Evolutionary conservation across 2,797 vertebrate genomes (phyloP).

Genomic region (Halcyon badia): DNA sequence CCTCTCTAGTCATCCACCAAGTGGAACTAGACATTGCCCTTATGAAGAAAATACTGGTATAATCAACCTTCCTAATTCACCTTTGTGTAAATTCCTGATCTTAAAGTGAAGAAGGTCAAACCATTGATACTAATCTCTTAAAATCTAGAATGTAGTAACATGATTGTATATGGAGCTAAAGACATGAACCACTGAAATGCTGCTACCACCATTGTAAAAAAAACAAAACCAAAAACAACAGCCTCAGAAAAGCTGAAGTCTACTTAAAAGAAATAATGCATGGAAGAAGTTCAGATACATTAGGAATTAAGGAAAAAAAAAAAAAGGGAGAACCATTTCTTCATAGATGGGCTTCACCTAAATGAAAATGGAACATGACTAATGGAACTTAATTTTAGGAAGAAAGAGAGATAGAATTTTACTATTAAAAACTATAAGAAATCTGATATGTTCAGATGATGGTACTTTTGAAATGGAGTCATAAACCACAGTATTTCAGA

Average conservation of each 20-base stretch:
- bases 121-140: neutral
- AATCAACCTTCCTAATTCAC: neutral
- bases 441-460: neutral
- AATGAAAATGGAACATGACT: neutral
- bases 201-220: neutral
- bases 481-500: neutral
- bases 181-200: neutral
- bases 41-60: neutral
- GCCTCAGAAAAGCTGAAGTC: neutral
- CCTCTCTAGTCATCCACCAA: no score
- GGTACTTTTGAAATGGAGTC: neutral
- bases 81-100: neutral
- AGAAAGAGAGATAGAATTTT: neutral
- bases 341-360: neutral
- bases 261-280: neutral
- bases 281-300: neutral
- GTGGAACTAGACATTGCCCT: neutral
- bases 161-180: neutral
- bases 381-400: neutral
- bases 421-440: neutral
- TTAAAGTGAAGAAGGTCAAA: neutral
- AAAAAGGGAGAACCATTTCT: neutral
- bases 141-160: neutral
- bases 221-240: neutral
- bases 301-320: neutral